Base-by-base conservation (phyloP, 2,113 vertebrate species). In the Orcinus orca region DNA sequence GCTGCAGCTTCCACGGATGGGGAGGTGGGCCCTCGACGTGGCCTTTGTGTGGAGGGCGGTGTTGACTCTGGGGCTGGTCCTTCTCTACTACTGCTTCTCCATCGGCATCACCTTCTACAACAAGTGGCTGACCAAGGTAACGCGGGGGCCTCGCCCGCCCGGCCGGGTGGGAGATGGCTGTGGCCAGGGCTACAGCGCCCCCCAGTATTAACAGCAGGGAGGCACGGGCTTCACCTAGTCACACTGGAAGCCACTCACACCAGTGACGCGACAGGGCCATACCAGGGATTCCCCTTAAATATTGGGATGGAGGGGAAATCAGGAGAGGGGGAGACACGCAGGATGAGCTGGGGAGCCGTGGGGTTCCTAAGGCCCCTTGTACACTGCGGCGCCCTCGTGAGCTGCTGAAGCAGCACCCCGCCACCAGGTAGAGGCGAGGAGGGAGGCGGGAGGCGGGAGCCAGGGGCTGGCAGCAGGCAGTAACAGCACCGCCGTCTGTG, bases 51-150 rank as follows among this genome's bases (percentile, higher is more conserved):
- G 99, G 97, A 98, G 98, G 97, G 98, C 97, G 0, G n/a, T 98
- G 44, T 92, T 99, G 97, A 99, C 98, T 0, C 93, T 99, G 58
- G 98, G 98, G 79, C 98, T 99, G 79, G 99, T 99, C 58, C 98
- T 99, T 6, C 98, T 99, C n/a, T 99, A 99, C 92, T 99, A 99
- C 95, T 98, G 98, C 96, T 99, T 99, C 98, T 99, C 99, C 67
- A 99, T 99, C 18, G 99, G 99, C 86, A 99, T 99, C 98, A 99
- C 99, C 55, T 99, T 99, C 99, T 99, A 99, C 98, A 99, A 99
- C 99, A 99, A 99, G 97, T 99, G 99, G 99, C 98, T 99, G 17
- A 99, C 99, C 92, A 99, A 99, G 99, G 99, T 99, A 97, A 55
- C 26, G 0, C 1, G 1, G 50, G 9, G 85, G 9, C 87, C 53